Conservation (phyloP, 2,797 vertebrate species). For the Florisuga fusca region DNA sequence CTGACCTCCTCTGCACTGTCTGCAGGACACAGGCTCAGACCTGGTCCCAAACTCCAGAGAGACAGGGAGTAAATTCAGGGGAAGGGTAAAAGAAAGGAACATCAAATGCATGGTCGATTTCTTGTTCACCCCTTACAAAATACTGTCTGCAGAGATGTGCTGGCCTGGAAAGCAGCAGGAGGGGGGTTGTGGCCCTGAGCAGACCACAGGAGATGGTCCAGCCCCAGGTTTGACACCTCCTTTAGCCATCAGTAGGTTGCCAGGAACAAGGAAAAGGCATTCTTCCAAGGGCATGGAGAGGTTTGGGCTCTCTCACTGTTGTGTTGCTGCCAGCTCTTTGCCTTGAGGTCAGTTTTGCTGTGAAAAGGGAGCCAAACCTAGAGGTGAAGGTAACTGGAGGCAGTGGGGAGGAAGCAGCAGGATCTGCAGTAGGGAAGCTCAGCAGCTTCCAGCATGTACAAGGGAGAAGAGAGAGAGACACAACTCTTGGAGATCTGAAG, state of each 20-base stretch:
- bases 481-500: not conserved
- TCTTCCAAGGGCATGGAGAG: not conserved
- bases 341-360: not conserved
- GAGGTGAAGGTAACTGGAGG: not conserved
- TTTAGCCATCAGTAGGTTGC: not conserved
- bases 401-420: not conserved
- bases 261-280: not conserved
- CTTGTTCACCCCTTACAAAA: not conserved
- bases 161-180: not conserved
- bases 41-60: not conserved
- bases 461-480: not conserved
- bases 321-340: not conserved
- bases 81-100: not conserved
- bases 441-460: not conserved
- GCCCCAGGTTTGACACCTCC: not conserved
- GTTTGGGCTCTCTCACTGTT: not conserved
- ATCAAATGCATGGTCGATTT: not conserved
- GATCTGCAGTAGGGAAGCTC: not conserved
- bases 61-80: rapidly evolving
- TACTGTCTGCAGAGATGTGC: not conserved
- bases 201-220: not conserved
- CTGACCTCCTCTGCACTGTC: not conserved
- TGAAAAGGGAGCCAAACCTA: not conserved
- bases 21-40: not conserved
- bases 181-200: not conserved